A percentile compares a stretch with the other conserved stretches of the same genome.
These are phyloP conservation scores for Muscidifurax raptorellus DNA, from an alignment of 1,140 invertebrate species.

Conservation along the genomic window DNA sequence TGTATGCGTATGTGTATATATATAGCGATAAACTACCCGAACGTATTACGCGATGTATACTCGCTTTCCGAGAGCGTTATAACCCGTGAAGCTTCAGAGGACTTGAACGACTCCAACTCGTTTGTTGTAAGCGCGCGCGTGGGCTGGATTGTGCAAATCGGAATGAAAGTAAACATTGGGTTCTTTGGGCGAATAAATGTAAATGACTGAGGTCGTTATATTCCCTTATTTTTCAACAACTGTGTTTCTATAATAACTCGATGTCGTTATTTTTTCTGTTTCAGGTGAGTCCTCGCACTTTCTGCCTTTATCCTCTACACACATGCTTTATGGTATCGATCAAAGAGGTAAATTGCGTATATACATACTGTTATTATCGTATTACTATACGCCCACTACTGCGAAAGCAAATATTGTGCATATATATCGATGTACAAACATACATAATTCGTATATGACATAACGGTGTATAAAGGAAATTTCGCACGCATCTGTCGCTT, in stretches of 20 bases:
- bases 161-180: background rate
- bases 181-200: background rate
- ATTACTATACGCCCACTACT: background rate
- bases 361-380: background rate
- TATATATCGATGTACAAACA: background rate
- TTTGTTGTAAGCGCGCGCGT: too few species aligned
- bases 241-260: background rate
- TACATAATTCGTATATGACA: background rate
- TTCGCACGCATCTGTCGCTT: constrained; percentile 12
- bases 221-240: background rate
- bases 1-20: background rate
- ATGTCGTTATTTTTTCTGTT: background rate
- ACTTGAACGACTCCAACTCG: background rate
- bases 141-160: background rate
- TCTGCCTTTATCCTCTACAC: background rate
- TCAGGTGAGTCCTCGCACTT: background rate
- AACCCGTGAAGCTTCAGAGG: constrained; percentile 6
- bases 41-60: constrained; percentile 4
- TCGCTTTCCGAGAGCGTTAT: constrained; percentile 29
- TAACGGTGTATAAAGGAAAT: background rate
- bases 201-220: background rate
- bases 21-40: constrained; percentile 5
- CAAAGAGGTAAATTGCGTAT: background rate
- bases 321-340: background rate
- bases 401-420: background rate